Evolutionary conservation across 2,888 invertebrate genomes (phyloP), one percentile per base, ranked within the genome.

Genomic region (Eremobia ochroleuca): DNA sequence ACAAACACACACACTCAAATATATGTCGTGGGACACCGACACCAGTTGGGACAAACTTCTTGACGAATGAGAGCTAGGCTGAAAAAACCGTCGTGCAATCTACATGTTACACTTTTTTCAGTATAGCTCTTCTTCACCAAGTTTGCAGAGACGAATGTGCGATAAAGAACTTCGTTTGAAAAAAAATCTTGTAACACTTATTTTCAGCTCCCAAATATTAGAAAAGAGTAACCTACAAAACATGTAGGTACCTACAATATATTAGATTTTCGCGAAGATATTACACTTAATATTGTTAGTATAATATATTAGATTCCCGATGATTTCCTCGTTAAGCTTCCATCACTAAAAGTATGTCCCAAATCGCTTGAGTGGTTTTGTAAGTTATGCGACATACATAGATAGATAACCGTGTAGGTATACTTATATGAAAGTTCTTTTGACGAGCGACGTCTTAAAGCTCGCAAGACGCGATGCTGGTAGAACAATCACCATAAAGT

Each of bases 341-440:
- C 72, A 67, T 73, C 46, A 55, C 73, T 78, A 65, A 81, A 81
- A 83, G 77, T 73, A 59, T 77, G 74, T 72, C 49, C 77, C 68
- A 76, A 83, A 86, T 78, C 81, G 71, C 66, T 78, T 83, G 74
- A 86, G 83, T 83, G 86, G 81, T 75, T 86, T 71, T 76, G 62
- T 85, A 73, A 77, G 83, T 79, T 75, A 80, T 34, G 15, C 18
- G 25, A 73, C 59, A 67, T 13, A 76, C 21, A 59, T 31, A 73
- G 18, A 28, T 65, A 58, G 15, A 21, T 25, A 61, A 66, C 21
- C 67, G 43, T 6, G 13, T 15, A 43, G 0, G 43, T 34, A n/a
- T n/a, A n/a, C n/a, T n/a, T n/a, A n/a, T n/a, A n/a, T n/a, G n/a
- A n/a, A n/a, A n/a, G n/a, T n/a, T n/a, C n/a, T n/a, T n/a, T n/a